These are phyloP conservation scores for Cryptomyrus ogoouensis DNA, from an alignment of 2,113 vertebrate genomes.

Conservation along the genomic window DNA sequence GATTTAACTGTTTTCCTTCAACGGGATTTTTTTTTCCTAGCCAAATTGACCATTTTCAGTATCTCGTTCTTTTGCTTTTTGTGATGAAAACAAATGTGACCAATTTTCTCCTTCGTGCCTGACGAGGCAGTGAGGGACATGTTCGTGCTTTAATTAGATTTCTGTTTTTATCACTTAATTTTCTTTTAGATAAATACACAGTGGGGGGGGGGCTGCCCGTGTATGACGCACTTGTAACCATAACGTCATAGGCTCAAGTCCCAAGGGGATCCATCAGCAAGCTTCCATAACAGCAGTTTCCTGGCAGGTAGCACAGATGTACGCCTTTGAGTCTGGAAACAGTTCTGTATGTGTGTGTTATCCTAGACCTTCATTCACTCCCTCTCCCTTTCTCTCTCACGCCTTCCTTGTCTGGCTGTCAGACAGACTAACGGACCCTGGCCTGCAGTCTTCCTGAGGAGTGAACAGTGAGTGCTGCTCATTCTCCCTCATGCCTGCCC, in stretches of 20 bases:
- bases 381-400: background rate
- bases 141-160: constrained; percentile 57
- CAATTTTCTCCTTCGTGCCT: constrained; percentile 49
- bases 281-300: background rate
- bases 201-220: background rate
- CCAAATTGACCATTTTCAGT: constrained; percentile 20
- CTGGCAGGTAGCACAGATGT: background rate
- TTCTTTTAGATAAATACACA: background rate
- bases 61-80: constrained; percentile 35
- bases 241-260: background rate
- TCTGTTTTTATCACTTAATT: background rate
- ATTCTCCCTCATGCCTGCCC: background rate
- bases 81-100: constrained; percentile 52
- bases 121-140: constrained; percentile 52
- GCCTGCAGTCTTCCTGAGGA: background rate
- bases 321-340: background rate
- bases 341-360: background rate
- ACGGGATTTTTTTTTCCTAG: constrained; percentile 46
- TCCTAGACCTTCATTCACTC: background rate
- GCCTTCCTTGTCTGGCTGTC: background rate
- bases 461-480: background rate
- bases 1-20: constrained; percentile 51
- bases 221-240: background rate
- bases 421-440: background rate
- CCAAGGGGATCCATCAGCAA: background rate